phyloP scores from a whole-genome alignment of 2,113 vertebrate species.

The Callaeas wilsoni region DNA sequence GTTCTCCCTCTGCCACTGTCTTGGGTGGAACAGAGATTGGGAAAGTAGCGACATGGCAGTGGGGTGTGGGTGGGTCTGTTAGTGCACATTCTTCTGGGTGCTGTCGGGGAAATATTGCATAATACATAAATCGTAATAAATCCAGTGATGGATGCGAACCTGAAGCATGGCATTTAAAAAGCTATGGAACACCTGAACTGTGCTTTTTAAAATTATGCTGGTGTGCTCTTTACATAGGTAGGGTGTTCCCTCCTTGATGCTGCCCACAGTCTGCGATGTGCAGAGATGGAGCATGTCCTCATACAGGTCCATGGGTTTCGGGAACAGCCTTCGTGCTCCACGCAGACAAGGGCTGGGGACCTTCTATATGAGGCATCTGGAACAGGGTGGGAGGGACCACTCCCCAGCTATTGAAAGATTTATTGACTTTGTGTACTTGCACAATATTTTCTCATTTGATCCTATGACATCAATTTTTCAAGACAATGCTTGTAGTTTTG shows the following conservation, averaged over 20 bases:
- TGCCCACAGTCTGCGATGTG: background rate
- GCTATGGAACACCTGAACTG: background rate
- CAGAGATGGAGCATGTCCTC: background rate
- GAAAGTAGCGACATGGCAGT: background rate
- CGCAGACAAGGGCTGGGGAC: background rate
- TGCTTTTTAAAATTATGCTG: background rate
- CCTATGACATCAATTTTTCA: background rate
- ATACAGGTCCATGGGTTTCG: accelerated
- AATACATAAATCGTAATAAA: background rate
- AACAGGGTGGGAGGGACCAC: background rate
- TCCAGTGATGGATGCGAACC: background rate
- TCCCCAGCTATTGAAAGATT: background rate
- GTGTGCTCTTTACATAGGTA: background rate
- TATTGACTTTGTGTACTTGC: background rate
- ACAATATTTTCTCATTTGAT: background rate
- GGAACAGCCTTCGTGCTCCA: background rate
- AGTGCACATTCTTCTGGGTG: background rate
- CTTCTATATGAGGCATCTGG: background rate
- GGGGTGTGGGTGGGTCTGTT: background rate
- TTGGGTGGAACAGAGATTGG: background rate
- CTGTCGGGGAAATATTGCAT: background rate
- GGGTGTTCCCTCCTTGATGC: background rate
- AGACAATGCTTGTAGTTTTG: background rate
- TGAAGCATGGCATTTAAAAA: background rate
- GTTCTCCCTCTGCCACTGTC: background rate